Percentiles rank a stretch among this genome's conserved stretches.
Conservation (phyloP, 2,888 invertebrate species). For the Euphydryas editha region DNA sequence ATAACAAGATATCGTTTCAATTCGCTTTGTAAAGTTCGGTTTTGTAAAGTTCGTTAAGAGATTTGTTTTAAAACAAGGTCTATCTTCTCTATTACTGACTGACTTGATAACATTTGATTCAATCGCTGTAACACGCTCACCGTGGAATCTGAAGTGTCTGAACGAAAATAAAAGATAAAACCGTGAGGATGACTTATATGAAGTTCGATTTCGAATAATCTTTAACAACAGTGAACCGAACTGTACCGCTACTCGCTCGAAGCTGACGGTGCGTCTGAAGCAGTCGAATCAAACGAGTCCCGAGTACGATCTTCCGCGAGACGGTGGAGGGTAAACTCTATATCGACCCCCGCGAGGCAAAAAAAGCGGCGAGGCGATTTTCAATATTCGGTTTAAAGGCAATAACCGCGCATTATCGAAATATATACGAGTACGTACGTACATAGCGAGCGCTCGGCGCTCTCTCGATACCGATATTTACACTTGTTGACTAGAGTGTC, state of each 20-base stretch:
- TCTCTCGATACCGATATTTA: background rate
- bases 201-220: too few species aligned
- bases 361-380: background rate
- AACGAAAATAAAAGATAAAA: too few species aligned
- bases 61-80: too few species aligned
- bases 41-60: too few species aligned
- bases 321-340: background rate
- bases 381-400: background rate
- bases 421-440: background rate
- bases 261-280: background rate
- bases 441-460: background rate
- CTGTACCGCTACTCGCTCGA: background rate
- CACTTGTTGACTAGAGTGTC: background rate
- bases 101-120: too few species aligned
- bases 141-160: too few species aligned
- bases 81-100: too few species aligned
- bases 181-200: too few species aligned
- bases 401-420: background rate
- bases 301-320: background rate
- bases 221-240: too few species aligned
- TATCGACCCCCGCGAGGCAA: background rate
- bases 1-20: too few species aligned
- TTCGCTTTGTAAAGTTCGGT: too few species aligned
- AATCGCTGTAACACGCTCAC: too few species aligned
- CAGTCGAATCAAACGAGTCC: background rate